These are phyloP conservation scores for Lordiphosa mommai DNA, from an alignment of 1,140 invertebrate species.

Conservation along the genomic window DNA sequence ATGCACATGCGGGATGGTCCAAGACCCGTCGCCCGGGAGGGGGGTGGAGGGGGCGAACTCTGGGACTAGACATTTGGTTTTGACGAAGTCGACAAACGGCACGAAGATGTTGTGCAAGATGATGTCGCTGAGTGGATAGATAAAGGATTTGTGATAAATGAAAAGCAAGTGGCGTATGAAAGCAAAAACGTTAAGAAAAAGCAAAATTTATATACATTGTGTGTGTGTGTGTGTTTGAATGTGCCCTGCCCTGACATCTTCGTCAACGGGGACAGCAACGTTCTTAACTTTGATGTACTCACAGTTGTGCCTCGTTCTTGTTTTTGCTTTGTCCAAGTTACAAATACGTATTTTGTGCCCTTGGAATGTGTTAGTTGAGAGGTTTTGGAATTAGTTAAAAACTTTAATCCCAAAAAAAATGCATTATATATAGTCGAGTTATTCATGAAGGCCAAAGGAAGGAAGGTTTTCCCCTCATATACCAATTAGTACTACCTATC, in stretches of 20 bases:
- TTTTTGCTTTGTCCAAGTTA: no score
- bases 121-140: conserved; percentile 68
- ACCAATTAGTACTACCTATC: no score
- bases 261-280: no score
- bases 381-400: no score
- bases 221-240: conserved; percentile 25
- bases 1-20: conserved; percentile 57
- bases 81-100: conserved; percentile 46
- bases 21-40: neutral
- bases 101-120: conserved; percentile 53
- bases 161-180: conserved; percentile 75
- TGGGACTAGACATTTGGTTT: conserved; percentile 52
- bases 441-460: no score
- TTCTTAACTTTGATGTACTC: conserved; percentile 32
- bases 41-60: no score
- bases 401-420: no score
- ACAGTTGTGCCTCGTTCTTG: neutral
- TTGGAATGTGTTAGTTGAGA: no score
- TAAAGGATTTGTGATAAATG: conserved; percentile 78
- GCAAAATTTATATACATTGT: conserved; percentile 32
- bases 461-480: no score
- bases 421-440: no score
- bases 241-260: no score
- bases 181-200: conserved; percentile 51
- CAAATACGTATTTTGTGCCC: no score